phyloP scores from a whole-genome alignment of 2,797 vertebrate species.

The Nannoperca australis region DNA sequence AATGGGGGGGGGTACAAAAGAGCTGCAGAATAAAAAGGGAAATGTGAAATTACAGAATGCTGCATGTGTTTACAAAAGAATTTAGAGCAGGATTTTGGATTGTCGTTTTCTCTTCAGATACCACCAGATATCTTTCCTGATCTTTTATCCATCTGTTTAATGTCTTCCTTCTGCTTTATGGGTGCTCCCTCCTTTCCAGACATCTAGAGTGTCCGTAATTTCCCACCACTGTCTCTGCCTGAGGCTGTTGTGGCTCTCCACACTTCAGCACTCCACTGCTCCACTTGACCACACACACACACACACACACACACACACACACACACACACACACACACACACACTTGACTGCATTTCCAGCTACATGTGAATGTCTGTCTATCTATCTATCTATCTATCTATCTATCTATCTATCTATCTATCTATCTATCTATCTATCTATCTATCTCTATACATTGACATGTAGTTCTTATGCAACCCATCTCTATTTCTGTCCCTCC shows the following conservation, averaged over 20 bases:
- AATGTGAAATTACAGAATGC: not conserved
- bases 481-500: constrained; percentile 68
- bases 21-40: not conserved
- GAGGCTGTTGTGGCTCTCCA: constrained; percentile 67
- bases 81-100: not conserved
- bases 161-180: constrained; percentile 27
- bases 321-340: constrained; percentile 18
- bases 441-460: constrained; percentile 20
- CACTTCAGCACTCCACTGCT: constrained; percentile 61
- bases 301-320: constrained; percentile 43
- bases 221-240: constrained; percentile 58
- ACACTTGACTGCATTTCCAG: constrained; percentile 3
- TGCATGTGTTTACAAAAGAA: not conserved
- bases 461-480: constrained; percentile 55
- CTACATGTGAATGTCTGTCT: constrained; percentile 1
- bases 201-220: constrained; percentile 49
- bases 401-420: constrained; percentile 6
- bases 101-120: not conserved
- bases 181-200: constrained; percentile 39
- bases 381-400: not conserved
- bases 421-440: not conserved
- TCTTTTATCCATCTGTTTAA: constrained; percentile 16
- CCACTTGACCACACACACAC: constrained; percentile 59
- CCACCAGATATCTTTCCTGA: constrained; percentile 2
- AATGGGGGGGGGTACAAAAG: not conserved